These are phyloP conservation scores for Leguminivora glycinivorella DNA, from an alignment of 1,140 invertebrate genomes.

Conservation along the genomic window DNA sequence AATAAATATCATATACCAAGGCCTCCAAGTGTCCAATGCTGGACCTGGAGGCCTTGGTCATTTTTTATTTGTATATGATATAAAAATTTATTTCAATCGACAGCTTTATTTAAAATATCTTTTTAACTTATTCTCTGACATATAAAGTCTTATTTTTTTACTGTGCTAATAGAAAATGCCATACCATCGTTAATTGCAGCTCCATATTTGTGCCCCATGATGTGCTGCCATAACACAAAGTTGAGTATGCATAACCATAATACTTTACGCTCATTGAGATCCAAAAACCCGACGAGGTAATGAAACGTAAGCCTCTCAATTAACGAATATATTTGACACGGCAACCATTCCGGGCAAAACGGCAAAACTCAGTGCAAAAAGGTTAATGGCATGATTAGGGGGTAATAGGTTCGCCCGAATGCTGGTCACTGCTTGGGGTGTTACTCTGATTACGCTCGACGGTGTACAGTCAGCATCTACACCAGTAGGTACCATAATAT, in stretches of 20 bases:
- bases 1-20: too few relatives aligned
- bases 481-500: too few relatives aligned
- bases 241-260: not conserved
- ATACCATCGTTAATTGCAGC: too few relatives aligned
- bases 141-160: too few relatives aligned
- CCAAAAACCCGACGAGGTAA: not conserved
- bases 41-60: too few relatives aligned
- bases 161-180: too few relatives aligned
- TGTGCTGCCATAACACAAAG: not conserved
- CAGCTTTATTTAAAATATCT: too few relatives aligned
- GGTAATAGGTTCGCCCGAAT: conserved; percentile 7
- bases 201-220: not conserved
- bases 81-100: too few relatives aligned
- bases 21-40: too few relatives aligned
- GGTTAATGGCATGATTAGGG: conserved; percentile 22
- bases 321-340: conserved; percentile 10
- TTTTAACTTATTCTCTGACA: too few relatives aligned
- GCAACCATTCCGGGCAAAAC: not conserved
- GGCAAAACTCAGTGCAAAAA: conserved; percentile 6
- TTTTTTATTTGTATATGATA: too few relatives aligned
- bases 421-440: not conserved
- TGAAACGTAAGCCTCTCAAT: not conserved
- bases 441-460: not conserved
- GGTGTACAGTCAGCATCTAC: too few relatives aligned
- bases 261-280: not conserved